Conservation (phyloP, 1,140 invertebrate genomes). For the Wasmannia auropunctata region DNA sequence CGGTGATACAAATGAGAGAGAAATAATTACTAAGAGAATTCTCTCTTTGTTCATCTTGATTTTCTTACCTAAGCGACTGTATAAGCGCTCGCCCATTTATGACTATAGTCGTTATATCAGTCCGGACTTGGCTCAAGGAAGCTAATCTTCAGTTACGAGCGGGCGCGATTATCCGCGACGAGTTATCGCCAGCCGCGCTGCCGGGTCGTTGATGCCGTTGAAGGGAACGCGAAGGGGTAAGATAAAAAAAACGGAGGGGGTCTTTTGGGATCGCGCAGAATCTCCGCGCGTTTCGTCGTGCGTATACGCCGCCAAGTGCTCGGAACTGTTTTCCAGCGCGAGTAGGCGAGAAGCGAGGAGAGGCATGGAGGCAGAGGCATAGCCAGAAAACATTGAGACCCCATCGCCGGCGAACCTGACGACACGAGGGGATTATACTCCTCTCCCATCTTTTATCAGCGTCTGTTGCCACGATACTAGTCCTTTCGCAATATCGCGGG, state of each 20-base stretch:
- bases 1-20: neutral
- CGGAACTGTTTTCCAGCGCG: slow-evolving; percentile 31
- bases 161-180: slow-evolving; percentile 34
- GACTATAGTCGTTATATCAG: neutral
- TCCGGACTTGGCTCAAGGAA: neutral
- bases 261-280: neutral
- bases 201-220: neutral
- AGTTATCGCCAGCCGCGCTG: slow-evolving; percentile 31
- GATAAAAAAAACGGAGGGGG: neutral
- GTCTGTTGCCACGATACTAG: slow-evolving; percentile 59
- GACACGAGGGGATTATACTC: slow-evolving; percentile 16
- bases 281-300: slow-evolving; percentile 29
- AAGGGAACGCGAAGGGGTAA: neutral
- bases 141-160: slow-evolving; percentile 43
- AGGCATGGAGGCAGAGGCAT: neutral
- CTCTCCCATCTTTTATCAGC: slow-evolving; percentile 59
- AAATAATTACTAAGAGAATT: neutral
- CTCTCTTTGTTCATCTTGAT: neutral
- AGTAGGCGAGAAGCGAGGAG: neutral
- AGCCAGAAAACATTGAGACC: slow-evolving; percentile 21
- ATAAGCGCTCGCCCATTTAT: neutral
- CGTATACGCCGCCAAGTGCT: slow-evolving; percentile 31
- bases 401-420: slow-evolving; percentile 33
- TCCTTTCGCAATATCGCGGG: slow-evolving; percentile 62
- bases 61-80: neutral